These are phyloP conservation scores for Lophius piscatorius DNA, from an alignment of 2,113 vertebrate genomes.

Conservation along the genomic window DNA sequence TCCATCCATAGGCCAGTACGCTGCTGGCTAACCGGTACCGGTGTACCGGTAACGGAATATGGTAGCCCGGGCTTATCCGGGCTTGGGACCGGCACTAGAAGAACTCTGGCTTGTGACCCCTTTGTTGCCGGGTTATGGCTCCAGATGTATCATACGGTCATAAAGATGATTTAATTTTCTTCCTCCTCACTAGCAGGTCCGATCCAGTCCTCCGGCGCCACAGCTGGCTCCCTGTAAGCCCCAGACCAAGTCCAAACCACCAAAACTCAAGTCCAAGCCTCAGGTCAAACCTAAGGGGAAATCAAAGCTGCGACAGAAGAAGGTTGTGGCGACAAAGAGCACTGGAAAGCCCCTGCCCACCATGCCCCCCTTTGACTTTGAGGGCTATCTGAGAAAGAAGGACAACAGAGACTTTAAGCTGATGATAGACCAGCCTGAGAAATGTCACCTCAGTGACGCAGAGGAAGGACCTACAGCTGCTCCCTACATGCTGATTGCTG, in stretches of 20 bases:
- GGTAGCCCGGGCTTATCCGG: no score
- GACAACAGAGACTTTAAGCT: conserved; percentile 90
- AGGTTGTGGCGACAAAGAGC: conserved; percentile 38
- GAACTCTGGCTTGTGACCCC: no score
- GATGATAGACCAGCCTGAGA: conserved; percentile 91
- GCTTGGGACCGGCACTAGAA: no score
- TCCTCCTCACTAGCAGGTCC: conserved; percentile 3
- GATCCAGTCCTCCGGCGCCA: conserved; percentile 14
- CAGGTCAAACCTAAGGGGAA: conserved; percentile 51
- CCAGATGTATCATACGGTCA: no score
- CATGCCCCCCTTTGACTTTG: conserved; percentile 86
- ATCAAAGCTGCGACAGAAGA: conserved; percentile 47
- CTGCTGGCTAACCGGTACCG: no score
- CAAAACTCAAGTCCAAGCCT: conserved; percentile 26
- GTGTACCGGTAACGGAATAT: no score
- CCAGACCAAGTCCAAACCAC: conserved; percentile 37
- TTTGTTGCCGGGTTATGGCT: no score
- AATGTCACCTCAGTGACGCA: conserved; percentile 77
- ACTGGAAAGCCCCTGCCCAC: conserved; percentile 10
- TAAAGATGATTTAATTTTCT: neutral
- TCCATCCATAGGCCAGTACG: no score
- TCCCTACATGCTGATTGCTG: conserved; percentile 90
- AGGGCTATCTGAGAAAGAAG: conserved; percentile 86
- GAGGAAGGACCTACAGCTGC: conserved; percentile 32
- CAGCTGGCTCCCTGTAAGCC: conserved; percentile 46